Base-by-base conservation (phyloP, 2,113 vertebrate genomes). In the Cairina moschata region DNA sequence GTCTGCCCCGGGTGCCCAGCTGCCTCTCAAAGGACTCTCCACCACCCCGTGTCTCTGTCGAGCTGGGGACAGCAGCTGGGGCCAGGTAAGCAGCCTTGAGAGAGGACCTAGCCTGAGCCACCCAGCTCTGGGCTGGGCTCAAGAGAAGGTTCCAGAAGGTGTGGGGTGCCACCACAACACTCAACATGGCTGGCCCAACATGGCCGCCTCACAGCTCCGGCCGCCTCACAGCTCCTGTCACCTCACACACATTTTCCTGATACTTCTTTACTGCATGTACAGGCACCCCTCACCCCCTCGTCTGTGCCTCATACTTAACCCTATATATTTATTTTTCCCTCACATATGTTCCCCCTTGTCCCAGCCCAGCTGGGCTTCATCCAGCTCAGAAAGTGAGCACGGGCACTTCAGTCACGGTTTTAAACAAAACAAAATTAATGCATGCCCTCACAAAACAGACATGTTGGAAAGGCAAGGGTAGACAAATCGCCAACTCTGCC, bases 231-330 rank as follows among this genome's bases (percentile, higher is more conserved):
- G 62, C 11, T 44, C 31, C 23, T 0, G 2, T 5, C 32, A 17
- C 32, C 66, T 68, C 59, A 17, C 38, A 8, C 5, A 3, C 20
- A 0, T 26, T 76, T 38, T 44, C 8, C 18, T 62, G 52, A 44
- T 5, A 11, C 12, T 0, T 4, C n/a, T 91, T 65, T 59, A 65
- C 23, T 2, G 0, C 0, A 0, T 4, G 5, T n/a, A 42, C 0
- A 0, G 26, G 17, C 2, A 1, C 21, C 22, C 36, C 42, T 63
- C 2, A 0, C 11, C 13, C 8, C 13, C 22, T 42, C 56, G 26
- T 50, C 52, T 28, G 31, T 56, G 11, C 52, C 6, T 74, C 69
- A 18, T 23, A 40, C 14, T 62, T 42, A 58, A 80, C 6, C 11
- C 32, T 5, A 1, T 25, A 13, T n/a, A 34, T 34, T 65, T 46